Evolutionary conservation across 2,113 vertebrate species (phyloP).

Genomic region (Ellobius talpinus): DNA sequence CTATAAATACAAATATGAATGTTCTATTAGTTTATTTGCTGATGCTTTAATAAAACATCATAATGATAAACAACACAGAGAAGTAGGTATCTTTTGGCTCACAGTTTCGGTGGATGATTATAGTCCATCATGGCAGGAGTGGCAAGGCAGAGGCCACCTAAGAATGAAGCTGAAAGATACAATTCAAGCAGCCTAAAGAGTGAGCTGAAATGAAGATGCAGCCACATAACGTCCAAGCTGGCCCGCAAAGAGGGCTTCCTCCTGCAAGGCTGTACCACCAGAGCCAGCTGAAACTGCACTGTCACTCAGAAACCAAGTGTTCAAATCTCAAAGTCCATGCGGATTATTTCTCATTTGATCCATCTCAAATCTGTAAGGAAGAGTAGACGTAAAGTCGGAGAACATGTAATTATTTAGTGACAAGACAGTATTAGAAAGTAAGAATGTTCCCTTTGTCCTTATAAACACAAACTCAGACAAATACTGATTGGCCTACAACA

Average conservation of each 20-base stretch:
- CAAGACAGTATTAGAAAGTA: background rate
- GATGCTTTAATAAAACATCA: background rate
- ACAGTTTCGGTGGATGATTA: background rate
- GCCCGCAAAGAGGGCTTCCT: background rate
- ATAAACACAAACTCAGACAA: background rate
- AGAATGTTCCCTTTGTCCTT: background rate
- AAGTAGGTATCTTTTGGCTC: background rate
- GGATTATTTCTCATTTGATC: background rate
- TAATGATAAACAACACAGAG: background rate
- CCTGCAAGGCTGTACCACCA: background rate
- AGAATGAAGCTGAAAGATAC: background rate
- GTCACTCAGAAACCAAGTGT: no score
- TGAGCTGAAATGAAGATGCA: fast-evolving
- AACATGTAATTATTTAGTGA: background rate
- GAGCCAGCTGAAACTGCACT: background rate
- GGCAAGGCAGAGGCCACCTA: background rate
- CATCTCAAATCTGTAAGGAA: background rate
- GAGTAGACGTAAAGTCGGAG: background rate
- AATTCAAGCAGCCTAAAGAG: no score
- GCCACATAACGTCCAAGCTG: background rate
- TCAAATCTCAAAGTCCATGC: background rate
- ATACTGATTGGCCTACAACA: background rate
- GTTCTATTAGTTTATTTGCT: background rate
- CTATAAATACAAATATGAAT: background rate
- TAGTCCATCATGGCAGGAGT: background rate